These are phyloP conservation scores for Coregonus sp. DNA, from an alignment of 2,797 vertebrate genomes.

Conservation along the genomic window DNA sequence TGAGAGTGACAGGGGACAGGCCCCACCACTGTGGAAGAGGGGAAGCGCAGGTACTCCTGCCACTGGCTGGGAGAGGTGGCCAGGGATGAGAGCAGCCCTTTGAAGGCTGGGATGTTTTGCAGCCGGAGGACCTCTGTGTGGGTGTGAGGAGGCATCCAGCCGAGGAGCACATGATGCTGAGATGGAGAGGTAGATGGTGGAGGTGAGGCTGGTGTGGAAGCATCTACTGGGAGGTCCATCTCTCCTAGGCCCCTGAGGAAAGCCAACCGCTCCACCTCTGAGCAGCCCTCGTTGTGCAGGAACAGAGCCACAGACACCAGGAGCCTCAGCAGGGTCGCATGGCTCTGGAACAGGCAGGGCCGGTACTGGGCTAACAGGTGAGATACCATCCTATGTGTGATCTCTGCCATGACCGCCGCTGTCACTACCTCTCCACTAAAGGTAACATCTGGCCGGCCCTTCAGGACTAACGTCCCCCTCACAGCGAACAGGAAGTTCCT, in stretches of 20 bases:
- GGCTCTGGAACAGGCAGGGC: constrained; percentile 68
- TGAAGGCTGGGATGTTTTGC: constrained; percentile 75
- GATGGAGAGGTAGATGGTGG: background rate
- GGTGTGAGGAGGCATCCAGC: constrained; percentile 71
- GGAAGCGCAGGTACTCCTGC: constrained; percentile 79
- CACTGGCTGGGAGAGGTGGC: constrained; percentile 66
- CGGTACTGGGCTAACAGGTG: constrained; percentile 70
- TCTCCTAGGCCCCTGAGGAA: constrained; percentile 76
- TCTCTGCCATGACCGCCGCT: constrained; percentile 53
- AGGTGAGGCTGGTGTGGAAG: background rate
- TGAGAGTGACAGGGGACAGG: constrained; percentile 64
- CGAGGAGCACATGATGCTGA: constrained; percentile 50
- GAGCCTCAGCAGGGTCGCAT: constrained; percentile 70
- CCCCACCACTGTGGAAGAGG: constrained; percentile 73
- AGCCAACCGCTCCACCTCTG: constrained; percentile 70
- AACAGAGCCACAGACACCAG: constrained; percentile 75
- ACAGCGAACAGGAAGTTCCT: constrained; percentile 61
- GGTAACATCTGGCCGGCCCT: constrained; percentile 31
- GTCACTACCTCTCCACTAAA: constrained; percentile 31
- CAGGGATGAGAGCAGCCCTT: constrained; percentile 78
- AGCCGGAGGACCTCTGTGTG: constrained; percentile 70
- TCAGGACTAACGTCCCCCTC: constrained; percentile 49
- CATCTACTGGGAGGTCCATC: constrained; percentile 14
- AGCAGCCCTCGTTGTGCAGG: constrained; percentile 56
- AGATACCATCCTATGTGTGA: constrained; percentile 65